These are phyloP conservation scores for Diarsia dahlii DNA, from an alignment of 2,888 invertebrate genomes.

Conservation along the genomic window DNA sequence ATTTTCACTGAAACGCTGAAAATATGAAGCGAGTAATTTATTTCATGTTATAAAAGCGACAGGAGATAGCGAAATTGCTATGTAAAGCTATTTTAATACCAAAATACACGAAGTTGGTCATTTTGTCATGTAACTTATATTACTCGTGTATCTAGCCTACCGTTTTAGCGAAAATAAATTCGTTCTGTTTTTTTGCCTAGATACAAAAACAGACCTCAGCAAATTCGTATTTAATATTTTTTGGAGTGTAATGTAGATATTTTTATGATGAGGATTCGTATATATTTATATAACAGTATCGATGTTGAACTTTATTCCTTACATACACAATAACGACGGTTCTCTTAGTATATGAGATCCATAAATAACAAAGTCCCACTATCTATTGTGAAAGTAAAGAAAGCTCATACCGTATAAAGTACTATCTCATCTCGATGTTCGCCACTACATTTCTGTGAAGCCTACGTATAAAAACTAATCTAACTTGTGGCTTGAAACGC, in stretches of 20 bases:
- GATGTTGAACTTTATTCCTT: conserved; percentile 2
- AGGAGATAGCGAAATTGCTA: conserved; percentile 51
- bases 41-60: conserved; percentile 66
- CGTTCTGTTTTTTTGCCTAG: neutral
- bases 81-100: conserved; percentile 48
- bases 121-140: neutral
- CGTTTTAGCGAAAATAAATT: neutral
- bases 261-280: conserved; percentile 3
- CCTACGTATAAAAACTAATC: conserved; percentile 57
- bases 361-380: neutral
- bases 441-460: conserved; percentile 21
- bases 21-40: conserved; percentile 74
- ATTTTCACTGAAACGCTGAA: conserved; percentile 75
- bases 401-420: conserved; percentile 17
- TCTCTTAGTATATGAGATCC: neutral
- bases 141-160: neutral
- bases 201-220: neutral
- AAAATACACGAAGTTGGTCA: conserved; percentile 20
- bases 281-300: conserved; percentile 1
- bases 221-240: conserved; percentile 2
- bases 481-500: conserved; percentile 53
- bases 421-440: conserved; percentile 27
- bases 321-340: neutral
- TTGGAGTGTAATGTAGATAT: neutral
- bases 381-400: conserved; percentile 21